These are phyloP conservation scores for Vulpes lagopus DNA, from an alignment of 2,113 vertebrate species.

Conservation along the genomic window DNA sequence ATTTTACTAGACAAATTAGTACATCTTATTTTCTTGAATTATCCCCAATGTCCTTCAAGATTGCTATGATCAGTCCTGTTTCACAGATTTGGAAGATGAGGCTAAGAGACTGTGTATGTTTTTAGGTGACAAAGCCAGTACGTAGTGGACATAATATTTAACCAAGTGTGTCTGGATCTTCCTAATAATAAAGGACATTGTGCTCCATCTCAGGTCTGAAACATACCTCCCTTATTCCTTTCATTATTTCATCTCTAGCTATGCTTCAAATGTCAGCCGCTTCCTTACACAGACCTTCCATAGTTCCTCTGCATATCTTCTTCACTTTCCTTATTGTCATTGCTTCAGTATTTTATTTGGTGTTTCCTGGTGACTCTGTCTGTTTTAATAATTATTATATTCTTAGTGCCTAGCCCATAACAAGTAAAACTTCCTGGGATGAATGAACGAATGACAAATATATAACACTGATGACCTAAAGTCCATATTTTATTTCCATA, in stretches of 20 bases:
- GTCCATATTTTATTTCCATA: neutral
- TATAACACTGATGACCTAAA: accelerated
- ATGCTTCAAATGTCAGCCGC: neutral
- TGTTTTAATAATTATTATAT: neutral
- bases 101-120: neutral
- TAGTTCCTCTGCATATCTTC: accelerated
- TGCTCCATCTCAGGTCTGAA: neutral
- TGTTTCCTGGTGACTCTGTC: neutral
- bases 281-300: neutral
- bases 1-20: accelerated
- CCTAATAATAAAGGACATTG: neutral
- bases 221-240: neutral
- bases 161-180: neutral
- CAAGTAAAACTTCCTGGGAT: too few relatives aligned
- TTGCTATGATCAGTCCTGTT: too few relatives aligned
- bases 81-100: neutral
- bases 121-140: neutral
- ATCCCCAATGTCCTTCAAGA: neutral
- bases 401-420: neutral
- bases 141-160: neutral
- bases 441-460: neutral
- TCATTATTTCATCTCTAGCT: neutral
- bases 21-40: neutral
- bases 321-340: accelerated
- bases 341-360: neutral